Evolutionary conservation across 2,888 invertebrate species (phyloP).

Genomic region (Drosophila nr. perissopoda): DNA sequence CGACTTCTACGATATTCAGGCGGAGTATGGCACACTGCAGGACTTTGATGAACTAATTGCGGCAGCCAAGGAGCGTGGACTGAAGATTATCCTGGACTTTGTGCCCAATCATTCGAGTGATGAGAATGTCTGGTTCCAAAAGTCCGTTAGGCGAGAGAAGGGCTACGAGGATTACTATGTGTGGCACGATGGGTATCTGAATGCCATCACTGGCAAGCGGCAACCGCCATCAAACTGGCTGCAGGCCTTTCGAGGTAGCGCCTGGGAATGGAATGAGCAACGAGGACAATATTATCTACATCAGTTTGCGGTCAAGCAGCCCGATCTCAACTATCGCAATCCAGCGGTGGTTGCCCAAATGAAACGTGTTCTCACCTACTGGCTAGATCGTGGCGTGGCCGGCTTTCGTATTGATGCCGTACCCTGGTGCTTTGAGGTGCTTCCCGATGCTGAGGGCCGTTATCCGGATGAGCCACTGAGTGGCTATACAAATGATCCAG

Average conservation of each 20-base stretch:
- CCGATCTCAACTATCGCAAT: slow-evolving; percentile 91
- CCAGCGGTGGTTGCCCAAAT: slow-evolving; percentile 87
- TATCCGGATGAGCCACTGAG: slow-evolving; percentile 87
- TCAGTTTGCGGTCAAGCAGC: slow-evolving; percentile 89
- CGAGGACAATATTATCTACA: slow-evolving; percentile 91
- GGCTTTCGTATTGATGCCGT: slow-evolving; percentile 95
- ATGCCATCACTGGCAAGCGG: slow-evolving; percentile 57
- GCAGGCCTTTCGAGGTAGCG: slow-evolving; percentile 88
- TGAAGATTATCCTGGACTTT: slow-evolving; percentile 87
- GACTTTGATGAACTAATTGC: slow-evolving; percentile 88
- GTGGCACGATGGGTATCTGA: slow-evolving; percentile 88
- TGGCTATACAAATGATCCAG: slow-evolving; percentile 84
- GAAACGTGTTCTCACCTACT: slow-evolving; percentile 89
- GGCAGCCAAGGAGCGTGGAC: slow-evolving; percentile 86
- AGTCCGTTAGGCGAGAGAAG: slow-evolving; percentile 88
- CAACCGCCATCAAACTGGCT: slow-evolving; percentile 83
- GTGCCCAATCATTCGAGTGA: slow-evolving; percentile 92
- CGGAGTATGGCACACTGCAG: slow-evolving; percentile 89
- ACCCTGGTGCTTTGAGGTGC: slow-evolving; percentile 85
- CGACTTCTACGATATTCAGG: slow-evolving; percentile 89
- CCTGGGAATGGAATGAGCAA: slow-evolving; percentile 90
- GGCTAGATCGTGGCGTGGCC: slow-evolving; percentile 93
- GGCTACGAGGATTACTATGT: slow-evolving; percentile 91
- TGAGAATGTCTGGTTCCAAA: slow-evolving; percentile 93
- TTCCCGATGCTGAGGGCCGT: slow-evolving; percentile 86